Base-by-base conservation (phyloP, 2,888 invertebrate species). In the Clistopyga incitator region DNA sequence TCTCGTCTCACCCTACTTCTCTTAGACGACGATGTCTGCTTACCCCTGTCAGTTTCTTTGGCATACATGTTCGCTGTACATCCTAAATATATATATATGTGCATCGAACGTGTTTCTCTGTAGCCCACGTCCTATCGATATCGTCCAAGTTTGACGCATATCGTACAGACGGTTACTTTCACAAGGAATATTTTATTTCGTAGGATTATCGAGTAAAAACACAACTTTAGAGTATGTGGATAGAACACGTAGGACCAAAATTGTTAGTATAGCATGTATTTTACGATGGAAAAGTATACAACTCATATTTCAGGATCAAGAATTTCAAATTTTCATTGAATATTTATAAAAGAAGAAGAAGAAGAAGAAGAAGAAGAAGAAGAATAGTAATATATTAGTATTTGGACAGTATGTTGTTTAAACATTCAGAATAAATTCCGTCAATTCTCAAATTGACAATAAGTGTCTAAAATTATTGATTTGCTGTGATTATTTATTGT, bases 71-170 rank as follows among this genome's bases (percentile, higher is more conserved):
- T n/a, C 25, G 8, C 64, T 64, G 13, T 18, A n/a, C 45, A n/a
- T 56, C 59, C 13, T 18, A 38, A 50, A 13, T 18, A 38, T 52
- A 61, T 56, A 75, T 65, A 71, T 68, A 70, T 78, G 38, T 42
- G 11, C 47, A 59, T 47, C 29, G 25, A 56, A 56, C 50, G 65
- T 75, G 75, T 82, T 56, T 77, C 70, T 54, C 45, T 59, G 65
- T n/a, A 38, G 50, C 64, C 1, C 82, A 82, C 79, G 82, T 82
- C 38, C 59, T 34, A 67, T 80, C 79, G 67, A 83, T 83, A 80
- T 83, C 65, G 34, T 45, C 54, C 45, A 52, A 54, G 75, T 79
- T 56, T 65, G 54, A 54, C 74, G 34, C 56, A 59, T 56, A 20
- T 72, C 67, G 67, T 38, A 11, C 25, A 13, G 18, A 64, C 25